Evolutionary conservation across 2,888 invertebrate species (phyloP).

Genomic region (Cetonia aurata): DNA sequence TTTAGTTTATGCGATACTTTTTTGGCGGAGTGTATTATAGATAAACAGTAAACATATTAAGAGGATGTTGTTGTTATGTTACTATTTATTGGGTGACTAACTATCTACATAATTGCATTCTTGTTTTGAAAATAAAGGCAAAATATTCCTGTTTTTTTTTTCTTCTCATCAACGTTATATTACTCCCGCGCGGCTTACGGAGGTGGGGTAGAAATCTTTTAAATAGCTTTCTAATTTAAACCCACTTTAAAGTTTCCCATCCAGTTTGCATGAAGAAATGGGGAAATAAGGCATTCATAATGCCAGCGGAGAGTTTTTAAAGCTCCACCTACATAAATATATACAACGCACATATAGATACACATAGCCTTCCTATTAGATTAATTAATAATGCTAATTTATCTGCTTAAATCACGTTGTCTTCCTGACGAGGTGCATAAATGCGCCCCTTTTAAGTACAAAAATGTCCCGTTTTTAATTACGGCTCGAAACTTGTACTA

Average conservation of each 20-base stretch:
- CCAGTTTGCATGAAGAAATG: background rate
- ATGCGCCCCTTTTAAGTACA: background rate
- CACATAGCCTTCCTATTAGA: background rate
- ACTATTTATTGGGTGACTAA: too few relatives aligned
- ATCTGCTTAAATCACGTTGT: background rate
- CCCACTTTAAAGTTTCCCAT: slow-evolving; percentile 20
- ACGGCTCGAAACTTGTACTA: background rate
- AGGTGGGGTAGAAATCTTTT: background rate
- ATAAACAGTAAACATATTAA: too few relatives aligned
- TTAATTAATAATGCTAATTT: background rate
- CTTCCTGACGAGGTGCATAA: background rate
- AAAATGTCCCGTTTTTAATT: background rate
- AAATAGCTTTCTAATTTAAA: slow-evolving; percentile 11
- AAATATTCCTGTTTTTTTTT: background rate
- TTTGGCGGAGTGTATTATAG: too few relatives aligned
- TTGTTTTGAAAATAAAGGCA: background rate
- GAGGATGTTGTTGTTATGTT: too few relatives aligned
- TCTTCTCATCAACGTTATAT: background rate
- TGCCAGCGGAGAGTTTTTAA: slow-evolving; percentile 2
- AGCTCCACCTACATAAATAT: background rate
- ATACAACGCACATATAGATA: slow-evolving; percentile 13
- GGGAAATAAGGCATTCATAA: slow-evolving; percentile 14
- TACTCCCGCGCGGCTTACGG: background rate
- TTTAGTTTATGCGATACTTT: too few relatives aligned
- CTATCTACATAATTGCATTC: too few relatives aligned